Base-by-base conservation (phyloP, 1,140 invertebrate species). In the Euglossa dilemma region DNA sequence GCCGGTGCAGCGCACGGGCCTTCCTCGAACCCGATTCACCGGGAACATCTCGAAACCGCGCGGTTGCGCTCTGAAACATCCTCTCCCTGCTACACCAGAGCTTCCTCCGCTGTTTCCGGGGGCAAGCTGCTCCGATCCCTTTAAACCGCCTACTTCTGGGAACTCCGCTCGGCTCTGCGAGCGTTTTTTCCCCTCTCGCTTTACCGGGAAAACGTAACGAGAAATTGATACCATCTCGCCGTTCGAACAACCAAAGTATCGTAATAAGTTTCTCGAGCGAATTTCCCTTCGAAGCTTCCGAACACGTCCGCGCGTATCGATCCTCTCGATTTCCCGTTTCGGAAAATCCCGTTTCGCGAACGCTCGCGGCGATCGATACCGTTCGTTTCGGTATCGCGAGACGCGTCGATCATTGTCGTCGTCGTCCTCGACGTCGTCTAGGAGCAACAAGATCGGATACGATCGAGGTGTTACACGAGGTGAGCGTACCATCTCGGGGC, bases 21-120 rank as follows among this genome's bases (percentile, higher is more conserved):
- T 86, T 87, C 76, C 36, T 59, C 69, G 73, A 81, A 87, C 47
- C 72, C 61, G 86, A 81, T 87, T 67, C 72, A 84, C 43, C 69
- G 52, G 50, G 57, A 74, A 74, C 45, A 69, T 85, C 79, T 16
- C n/a, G 45, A 56, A 57, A 36, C 16, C 47, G 52, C 47, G 52
- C 1, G 18, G 18, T 25, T n/a, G 12, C 25, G 6, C 20, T 16
- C 8, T 50, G 8, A 70, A 69, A 45, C 16, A 18, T 12, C 1
- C 0, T n/a, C 16, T 20, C 5, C 6, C 59, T 45, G 14, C 12
- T 78, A n/a, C 14, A 28, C 6, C 43, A 18, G 50, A 43, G 28
- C 36, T 43, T 56, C 36, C 36, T 2, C 36, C 59, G 50, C 52
- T 50, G 72, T 81, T 81, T 81, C 71, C 70, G 50, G 79, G 7